A percentile compares a stretch with the other conserved stretches of the same genome.
phyloP scores from a whole-genome alignment of 35 echinoderm and acorn worm genomes.

The Chiridota heheva region DNA sequence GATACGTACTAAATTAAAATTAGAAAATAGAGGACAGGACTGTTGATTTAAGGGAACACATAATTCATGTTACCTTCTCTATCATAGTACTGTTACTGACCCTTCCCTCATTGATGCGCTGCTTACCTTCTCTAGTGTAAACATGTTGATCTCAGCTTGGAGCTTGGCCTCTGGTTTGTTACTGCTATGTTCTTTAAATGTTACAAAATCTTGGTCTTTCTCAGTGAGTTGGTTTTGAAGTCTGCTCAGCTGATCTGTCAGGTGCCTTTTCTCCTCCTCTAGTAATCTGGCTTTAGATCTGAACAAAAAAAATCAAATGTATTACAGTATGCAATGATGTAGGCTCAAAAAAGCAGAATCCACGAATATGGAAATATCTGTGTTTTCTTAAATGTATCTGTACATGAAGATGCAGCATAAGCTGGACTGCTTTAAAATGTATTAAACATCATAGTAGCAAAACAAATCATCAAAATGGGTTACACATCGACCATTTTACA shows the following conservation, averaged over 20 bases:
- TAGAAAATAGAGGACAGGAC: too few species aligned
- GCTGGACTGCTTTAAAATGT: too few species aligned
- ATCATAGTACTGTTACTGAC: too few species aligned
- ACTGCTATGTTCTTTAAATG: conserved; percentile 57
- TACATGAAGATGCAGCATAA: too few species aligned
- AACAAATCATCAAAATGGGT: too few species aligned
- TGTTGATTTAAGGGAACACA: too few species aligned
- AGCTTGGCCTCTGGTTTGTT: conserved; percentile 90
- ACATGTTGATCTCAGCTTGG: conserved; percentile 84
- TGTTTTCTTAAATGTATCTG: too few species aligned
- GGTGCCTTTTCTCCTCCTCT: conserved; percentile 16
- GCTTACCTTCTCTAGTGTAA: conserved; percentile 88
- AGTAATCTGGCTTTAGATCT: conserved; percentile 8
- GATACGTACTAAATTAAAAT: too few species aligned
- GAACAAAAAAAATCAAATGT: not conserved
- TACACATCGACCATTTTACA: too few species aligned
- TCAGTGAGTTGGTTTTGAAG: conserved; percentile 23
- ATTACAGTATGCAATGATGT: not conserved
- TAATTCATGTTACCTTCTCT: too few species aligned
- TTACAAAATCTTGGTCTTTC: conserved; percentile 76
- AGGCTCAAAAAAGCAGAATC: not conserved
- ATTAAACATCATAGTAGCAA: too few species aligned
- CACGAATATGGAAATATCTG: too few species aligned
- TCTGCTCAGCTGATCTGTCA: conserved; percentile 42
- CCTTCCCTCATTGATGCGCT: not conserved